Base-by-base conservation (phyloP, 1,140 invertebrate genomes). In the Caerostris darwini region DNA sequence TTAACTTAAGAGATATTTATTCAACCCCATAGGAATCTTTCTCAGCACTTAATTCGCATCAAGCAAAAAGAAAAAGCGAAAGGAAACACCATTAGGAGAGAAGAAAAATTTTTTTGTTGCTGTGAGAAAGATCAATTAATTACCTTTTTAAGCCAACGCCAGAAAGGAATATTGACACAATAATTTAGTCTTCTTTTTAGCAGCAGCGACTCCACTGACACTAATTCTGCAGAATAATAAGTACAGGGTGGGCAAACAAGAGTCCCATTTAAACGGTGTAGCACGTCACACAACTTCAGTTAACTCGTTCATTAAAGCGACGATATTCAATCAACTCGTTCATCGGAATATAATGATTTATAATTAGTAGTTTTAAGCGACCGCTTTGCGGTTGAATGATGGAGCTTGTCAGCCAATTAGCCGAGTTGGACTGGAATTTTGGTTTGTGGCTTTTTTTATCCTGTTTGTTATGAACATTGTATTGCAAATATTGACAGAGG, bases 141-240 rank as follows among this genome's bases (percentile, higher is more conserved):
- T 82, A 91, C 82, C 71, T 64, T 14, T n/a, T n/a, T 69, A 61
- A 82, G 90, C 34, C 59, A 58, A 82, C 19, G 69, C 69, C 90
- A 59, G 58, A 91, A 91, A 91, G 90, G 77, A 69, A 91, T 91
- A 91, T 91, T 91, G 90, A 91, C 90, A 91, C 90, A 91, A 81
- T 91, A 81, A 91, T 91, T 91, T 91, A 59, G 71, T 58, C 56
- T 85, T 91, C 53, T 71, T 61, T 56, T 58, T 69, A 34, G 34
- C 53, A 91, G 59, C 90, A 91, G 6, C 58, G 90, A 81, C 61
- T 92, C 90, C 12, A 92, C 90, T 92, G 90, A 92, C 90, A 92
- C 82, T 92, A 92, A 92, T 92, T 92, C 82, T 54, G 54, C 19
- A 82, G 83, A 19, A 57, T 85, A 59, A 12, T 85, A 57, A 58